Percentiles rank a stretch among this genome's conserved stretches.
Evolutionary conservation across 2,888 invertebrate genomes (phyloP).

Genomic region (Bembecia ichneumoniformis): DNA sequence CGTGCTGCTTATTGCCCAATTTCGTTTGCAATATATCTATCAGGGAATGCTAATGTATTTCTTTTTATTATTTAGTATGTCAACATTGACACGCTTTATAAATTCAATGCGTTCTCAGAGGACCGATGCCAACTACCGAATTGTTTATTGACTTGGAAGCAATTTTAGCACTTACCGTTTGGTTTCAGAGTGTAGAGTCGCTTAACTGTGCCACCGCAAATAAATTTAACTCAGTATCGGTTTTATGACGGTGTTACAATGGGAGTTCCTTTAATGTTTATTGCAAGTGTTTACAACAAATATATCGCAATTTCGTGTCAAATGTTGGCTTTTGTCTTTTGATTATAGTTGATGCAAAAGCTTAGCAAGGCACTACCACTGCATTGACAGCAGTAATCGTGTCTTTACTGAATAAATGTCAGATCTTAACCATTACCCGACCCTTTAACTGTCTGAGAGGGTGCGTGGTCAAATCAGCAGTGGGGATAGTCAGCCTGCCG

Average conservation of each 20-base stretch:
- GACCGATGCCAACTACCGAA: conserved; percentile 7
- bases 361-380: too few relatives aligned
- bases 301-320: background rate
- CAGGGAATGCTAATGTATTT: background rate
- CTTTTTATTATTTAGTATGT: background rate
- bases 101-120: conserved; percentile 6
- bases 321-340: too few relatives aligned
- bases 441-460: too few relatives aligned
- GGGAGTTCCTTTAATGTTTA: background rate
- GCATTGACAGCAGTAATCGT: too few relatives aligned
- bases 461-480: too few relatives aligned
- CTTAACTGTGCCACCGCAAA: background rate
- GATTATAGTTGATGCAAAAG: too few relatives aligned
- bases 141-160: background rate
- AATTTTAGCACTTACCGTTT: background rate
- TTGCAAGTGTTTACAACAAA: background rate
- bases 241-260: background rate
- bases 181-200: background rate
- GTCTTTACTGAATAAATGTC: too few relatives aligned
- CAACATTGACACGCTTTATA: conserved; percentile 7
- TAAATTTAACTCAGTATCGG: background rate
- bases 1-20: conserved; percentile 2
- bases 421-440: too few relatives aligned
- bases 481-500: too few relatives aligned
- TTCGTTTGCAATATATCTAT: background rate